A percentile compares a stretch with the other conserved stretches of the same genome.
These are phyloP conservation scores for Bos javanicus DNA, from an alignment of 2,113 vertebrate species.

Conservation along the genomic window DNA sequence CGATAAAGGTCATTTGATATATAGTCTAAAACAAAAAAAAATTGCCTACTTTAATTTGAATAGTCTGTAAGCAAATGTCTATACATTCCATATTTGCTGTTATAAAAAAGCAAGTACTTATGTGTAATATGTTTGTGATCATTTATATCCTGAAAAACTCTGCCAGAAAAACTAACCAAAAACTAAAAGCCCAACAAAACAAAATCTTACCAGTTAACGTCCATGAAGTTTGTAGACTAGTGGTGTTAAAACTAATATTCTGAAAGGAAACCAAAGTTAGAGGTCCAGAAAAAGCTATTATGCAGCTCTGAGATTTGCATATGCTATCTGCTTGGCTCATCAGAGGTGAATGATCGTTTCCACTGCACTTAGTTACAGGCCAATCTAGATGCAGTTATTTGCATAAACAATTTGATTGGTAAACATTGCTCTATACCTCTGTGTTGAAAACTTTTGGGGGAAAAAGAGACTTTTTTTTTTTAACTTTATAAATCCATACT, in stretches of 20 bases:
- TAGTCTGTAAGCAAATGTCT: neutral
- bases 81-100: neutral
- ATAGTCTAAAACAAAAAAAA: neutral
- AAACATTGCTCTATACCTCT: constrained; percentile 57
- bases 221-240: constrained; percentile 29
- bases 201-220: constrained; percentile 11
- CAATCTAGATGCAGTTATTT: constrained; percentile 69
- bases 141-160: neutral
- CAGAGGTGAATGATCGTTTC: constrained; percentile 65
- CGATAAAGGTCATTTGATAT: neutral
- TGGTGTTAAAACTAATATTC: constrained; percentile 68
- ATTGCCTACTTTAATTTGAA: neutral
- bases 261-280: constrained; percentile 65
- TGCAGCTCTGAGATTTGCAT: constrained; percentile 63
- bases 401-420: constrained; percentile 68
- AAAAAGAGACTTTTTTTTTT: neutral
- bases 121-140: neutral
- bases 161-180: neutral
- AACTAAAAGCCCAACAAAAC: neutral
- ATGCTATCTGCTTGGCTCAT: constrained; percentile 66
- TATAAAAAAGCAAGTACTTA: neutral
- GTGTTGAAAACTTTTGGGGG: constrained; percentile 42
- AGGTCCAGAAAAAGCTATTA: constrained; percentile 68
- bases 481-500: neutral
- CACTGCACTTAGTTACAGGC: constrained; percentile 62